A percentile compares a stretch with the other conserved stretches of the same genome.
These are phyloP conservation scores for Adelognathus sp. DNA, from an alignment of 2,888 invertebrate species.

Conservation along the genomic window DNA sequence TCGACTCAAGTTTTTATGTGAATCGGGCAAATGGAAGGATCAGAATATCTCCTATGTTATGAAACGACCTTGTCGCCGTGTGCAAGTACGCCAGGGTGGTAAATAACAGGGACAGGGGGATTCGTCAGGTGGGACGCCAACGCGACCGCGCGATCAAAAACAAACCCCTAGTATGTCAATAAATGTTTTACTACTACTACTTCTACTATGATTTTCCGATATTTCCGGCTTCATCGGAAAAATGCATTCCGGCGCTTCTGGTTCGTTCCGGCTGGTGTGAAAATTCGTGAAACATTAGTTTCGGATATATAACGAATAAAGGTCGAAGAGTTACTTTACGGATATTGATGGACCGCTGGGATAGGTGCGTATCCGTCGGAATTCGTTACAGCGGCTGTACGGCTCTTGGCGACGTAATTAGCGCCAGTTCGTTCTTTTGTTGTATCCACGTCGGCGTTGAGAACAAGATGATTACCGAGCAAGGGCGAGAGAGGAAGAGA, in stretches of 20 bases:
- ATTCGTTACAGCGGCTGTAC: conserved; percentile 66
- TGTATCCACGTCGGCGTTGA: conserved; percentile 70
- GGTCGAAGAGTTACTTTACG: conserved; percentile 1
- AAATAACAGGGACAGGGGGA: too few relatives aligned
- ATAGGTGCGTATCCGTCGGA: conserved; percentile 29
- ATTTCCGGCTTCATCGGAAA: not conserved
- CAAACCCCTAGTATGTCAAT: not conserved
- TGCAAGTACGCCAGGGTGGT: too few relatives aligned
- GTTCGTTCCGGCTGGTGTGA: conserved; percentile 47
- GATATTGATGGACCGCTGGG: not conserved
- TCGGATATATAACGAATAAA: conserved; percentile 20
- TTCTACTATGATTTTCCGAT: conserved; percentile 3
- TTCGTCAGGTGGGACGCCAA: too few relatives aligned
- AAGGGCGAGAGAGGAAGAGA: conserved; percentile 11
- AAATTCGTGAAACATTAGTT: conserved; percentile 16
- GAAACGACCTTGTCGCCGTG: too few relatives aligned
- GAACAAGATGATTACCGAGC: conserved; percentile 76
- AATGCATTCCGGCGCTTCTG: conserved; percentile 41
- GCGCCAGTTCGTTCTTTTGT: conserved; percentile 75
- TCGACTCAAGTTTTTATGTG: too few relatives aligned
- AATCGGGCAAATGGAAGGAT: too few relatives aligned
- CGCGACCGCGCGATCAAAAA: too few relatives aligned
- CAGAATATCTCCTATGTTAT: too few relatives aligned
- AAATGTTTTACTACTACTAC: too few relatives aligned
- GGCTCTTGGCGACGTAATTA: conserved; percentile 72